Percentiles rank a stretch among this genome's conserved stretches.
phyloP scores from a whole-genome alignment of 2,888 invertebrate genomes.

The Ophioninae sp. region DNA sequence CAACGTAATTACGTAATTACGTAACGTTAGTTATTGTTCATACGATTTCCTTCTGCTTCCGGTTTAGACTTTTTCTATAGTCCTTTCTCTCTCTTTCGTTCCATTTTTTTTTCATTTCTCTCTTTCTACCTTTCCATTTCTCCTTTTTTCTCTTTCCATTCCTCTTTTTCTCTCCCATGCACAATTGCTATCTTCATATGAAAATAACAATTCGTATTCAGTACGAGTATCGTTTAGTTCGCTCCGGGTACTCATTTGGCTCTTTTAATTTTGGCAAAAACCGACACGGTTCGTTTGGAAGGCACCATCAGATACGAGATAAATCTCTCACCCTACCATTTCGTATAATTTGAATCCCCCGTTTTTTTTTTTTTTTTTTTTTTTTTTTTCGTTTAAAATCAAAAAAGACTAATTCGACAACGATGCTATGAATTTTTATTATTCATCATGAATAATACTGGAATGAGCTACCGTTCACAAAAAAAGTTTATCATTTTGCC shows the following conservation, averaged over 20 bases:
- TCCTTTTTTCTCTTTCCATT: conserved; percentile 37
- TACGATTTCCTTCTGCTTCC: conserved; percentile 20
- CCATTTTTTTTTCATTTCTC: conserved; percentile 32
- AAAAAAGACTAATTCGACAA: no score
- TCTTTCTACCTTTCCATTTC: conserved; percentile 25
- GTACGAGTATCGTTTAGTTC: neutral
- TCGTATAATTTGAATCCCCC: no score
- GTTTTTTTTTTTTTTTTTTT: no score
- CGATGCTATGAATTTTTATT: no score
- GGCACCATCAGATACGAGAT: conserved; percentile 1
- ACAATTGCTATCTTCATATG: conserved; percentile 32
- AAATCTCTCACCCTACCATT: neutral
- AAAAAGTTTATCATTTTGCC: no score
- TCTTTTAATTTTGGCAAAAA: conserved; percentile 55
- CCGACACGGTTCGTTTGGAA: neutral
- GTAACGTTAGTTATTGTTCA: conserved; percentile 73
- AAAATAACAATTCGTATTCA: neutral
- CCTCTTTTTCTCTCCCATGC: conserved; percentile 38
- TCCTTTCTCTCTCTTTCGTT: conserved; percentile 49
- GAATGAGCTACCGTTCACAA: no score
- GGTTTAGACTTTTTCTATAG: conserved; percentile 7
- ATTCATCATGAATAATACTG: no score
- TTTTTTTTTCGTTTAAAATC: no score
- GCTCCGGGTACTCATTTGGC: conserved; percentile 27
- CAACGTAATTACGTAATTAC: conserved; percentile 67